Conservation (phyloP, 2,113 vertebrate species). For the Aramus guarauna region DNA sequence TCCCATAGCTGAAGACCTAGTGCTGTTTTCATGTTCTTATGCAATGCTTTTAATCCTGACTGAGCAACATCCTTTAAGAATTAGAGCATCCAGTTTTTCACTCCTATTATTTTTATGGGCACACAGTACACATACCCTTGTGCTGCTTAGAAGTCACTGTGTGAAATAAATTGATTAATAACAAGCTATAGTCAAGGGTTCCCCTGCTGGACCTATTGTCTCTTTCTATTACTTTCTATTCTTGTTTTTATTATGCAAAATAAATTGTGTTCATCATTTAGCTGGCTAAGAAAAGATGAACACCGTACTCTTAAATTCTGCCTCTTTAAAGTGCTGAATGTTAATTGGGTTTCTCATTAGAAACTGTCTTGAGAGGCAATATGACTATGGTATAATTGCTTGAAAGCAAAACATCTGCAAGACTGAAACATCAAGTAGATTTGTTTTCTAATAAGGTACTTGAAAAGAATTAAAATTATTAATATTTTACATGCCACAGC, state of each 20-base stretch:
- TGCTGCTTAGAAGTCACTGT: background rate
- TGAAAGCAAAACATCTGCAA: slow-evolving; percentile 37
- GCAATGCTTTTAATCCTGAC: slow-evolving; percentile 33
- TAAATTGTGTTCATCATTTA: background rate
- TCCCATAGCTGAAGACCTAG: background rate
- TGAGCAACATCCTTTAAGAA: slow-evolving; percentile 1
- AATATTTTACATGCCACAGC: background rate
- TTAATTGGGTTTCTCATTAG: slow-evolving; percentile 34
- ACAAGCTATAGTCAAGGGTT: background rate
- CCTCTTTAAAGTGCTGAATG: background rate
- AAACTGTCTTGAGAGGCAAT: slow-evolving; percentile 15
- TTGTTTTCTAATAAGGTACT: slow-evolving; percentile 29
- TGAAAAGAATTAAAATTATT: slow-evolving; percentile 24
- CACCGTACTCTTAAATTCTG: background rate
- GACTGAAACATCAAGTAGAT: background rate
- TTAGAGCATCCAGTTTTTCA: background rate
- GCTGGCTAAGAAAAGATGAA: background rate
- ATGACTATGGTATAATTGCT: slow-evolving; percentile 1
- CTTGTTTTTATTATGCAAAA: background rate
- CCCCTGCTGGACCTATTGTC: background rate
- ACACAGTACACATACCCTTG: background rate
- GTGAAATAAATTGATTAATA: background rate
- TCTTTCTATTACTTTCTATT: background rate
- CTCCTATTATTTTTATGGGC: background rate
- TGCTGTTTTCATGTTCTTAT: slow-evolving; percentile 23